Evolutionary conservation across 2,797 vertebrate species (phyloP).

Genomic region (Delichon dasypus): DNA sequence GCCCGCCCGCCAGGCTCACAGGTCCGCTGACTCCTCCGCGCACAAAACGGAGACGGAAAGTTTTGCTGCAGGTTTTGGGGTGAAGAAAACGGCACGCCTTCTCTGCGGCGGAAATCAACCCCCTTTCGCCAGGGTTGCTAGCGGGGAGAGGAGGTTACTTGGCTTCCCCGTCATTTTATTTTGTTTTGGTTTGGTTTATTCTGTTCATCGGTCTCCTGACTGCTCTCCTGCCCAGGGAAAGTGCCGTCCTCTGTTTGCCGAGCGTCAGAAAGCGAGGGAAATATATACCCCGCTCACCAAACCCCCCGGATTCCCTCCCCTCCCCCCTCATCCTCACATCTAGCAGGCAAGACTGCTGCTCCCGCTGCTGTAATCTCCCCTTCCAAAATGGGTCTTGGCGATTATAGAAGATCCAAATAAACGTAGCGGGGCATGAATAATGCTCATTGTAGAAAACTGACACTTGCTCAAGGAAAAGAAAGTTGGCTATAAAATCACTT

Average conservation of each 20-base stretch:
- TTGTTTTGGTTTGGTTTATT: neutral
- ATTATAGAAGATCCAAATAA: slow-evolving; percentile 75
- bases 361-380: slow-evolving; percentile 66
- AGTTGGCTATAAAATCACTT: slow-evolving; percentile 78
- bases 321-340: neutral
- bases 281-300: neutral
- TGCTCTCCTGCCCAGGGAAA: neutral
- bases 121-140: neutral
- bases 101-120: neutral
- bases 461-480: slow-evolving; percentile 77
- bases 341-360: neutral
- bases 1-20: neutral
- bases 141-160: neutral
- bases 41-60: neutral
- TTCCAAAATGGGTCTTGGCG: slow-evolving; percentile 67
- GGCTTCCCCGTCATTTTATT: neutral
- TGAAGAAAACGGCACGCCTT: neutral
- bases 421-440: slow-evolving; percentile 77
- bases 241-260: neutral
- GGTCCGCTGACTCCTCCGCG: neutral
- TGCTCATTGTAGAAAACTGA: slow-evolving; percentile 77
- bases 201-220: neutral
- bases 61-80: neutral
- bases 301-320: neutral
- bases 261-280: neutral